Evolutionary conservation across 2,113 vertebrate genomes (phyloP).

Genomic region (Coregonus clupeaformis): DNA sequence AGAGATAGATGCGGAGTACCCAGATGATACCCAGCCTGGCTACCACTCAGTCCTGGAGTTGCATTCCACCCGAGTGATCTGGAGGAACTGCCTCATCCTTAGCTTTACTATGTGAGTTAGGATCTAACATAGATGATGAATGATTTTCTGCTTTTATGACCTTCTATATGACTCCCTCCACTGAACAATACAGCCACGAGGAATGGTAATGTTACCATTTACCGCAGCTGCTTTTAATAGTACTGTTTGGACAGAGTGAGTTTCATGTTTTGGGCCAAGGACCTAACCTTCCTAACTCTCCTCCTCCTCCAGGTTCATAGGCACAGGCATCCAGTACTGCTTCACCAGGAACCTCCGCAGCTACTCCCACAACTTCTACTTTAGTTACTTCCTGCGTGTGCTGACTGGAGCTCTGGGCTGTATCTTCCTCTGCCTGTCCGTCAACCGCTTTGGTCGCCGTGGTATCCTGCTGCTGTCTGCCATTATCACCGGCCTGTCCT

Average conservation of each 20-base stretch:
- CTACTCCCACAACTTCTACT: slow-evolving; percentile 74
- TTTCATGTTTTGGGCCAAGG: too few species aligned
- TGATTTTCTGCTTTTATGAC: not conserved
- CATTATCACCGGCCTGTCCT: slow-evolving; percentile 80
- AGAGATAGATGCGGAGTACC: slow-evolving; percentile 75
- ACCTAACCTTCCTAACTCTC: not conserved
- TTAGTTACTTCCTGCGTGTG: slow-evolving; percentile 77
- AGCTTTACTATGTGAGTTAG: slow-evolving; percentile 84
- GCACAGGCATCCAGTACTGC: slow-evolving; percentile 83
- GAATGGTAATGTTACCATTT: too few species aligned
- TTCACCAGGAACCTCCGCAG: slow-evolving; percentile 80
- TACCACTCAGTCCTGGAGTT: slow-evolving; percentile 75
- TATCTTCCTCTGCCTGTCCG: slow-evolving; percentile 76
- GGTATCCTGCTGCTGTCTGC: slow-evolving; percentile 81
- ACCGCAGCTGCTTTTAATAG: too few species aligned
- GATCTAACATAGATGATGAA: not conserved
- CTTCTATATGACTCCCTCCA: not conserved
- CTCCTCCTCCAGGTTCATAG: slow-evolving; percentile 78
- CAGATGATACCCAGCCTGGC: slow-evolving; percentile 53
- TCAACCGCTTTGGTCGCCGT: slow-evolving; percentile 80
- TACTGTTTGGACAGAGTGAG: too few species aligned
- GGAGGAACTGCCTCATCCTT: slow-evolving; percentile 86
- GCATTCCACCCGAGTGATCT: slow-evolving; percentile 75
- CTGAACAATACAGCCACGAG: not conserved
- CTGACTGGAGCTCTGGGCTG: slow-evolving; percentile 72